These are phyloP conservation scores for Cynodonichthys magdalenae DNA, from an alignment of 2,797 vertebrate species.

Conservation along the genomic window DNA sequence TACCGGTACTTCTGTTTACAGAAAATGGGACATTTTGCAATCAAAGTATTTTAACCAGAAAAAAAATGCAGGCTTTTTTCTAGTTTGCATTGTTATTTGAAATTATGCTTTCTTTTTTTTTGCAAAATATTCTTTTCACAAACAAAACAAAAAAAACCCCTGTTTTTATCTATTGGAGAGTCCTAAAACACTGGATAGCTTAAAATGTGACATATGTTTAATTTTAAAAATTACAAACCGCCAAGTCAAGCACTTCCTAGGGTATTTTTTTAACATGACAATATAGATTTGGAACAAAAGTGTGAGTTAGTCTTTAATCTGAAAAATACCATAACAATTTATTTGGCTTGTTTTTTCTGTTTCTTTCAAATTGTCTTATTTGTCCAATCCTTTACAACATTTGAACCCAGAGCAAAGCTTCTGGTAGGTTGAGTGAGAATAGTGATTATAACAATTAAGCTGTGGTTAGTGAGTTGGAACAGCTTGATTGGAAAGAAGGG, in stretches of 20 bases:
- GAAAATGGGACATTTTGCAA: neutral
- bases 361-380: slow-evolving; percentile 31
- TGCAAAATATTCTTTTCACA: too few species aligned
- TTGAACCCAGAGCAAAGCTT: slow-evolving; percentile 42
- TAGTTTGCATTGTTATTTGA: too few species aligned
- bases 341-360: slow-evolving; percentile 26
- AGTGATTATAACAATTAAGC: slow-evolving; percentile 50
- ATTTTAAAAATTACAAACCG: neutral
- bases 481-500: slow-evolving; percentile 51
- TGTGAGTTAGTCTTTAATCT: neutral
- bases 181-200: too few species aligned
- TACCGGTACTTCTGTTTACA: neutral
- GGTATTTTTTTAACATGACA: neutral
- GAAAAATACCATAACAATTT: slow-evolving; percentile 1
- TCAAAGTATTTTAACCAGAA: too few species aligned
- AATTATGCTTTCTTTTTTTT: too few species aligned
- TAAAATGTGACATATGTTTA: too few species aligned
- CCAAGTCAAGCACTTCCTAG: neutral
- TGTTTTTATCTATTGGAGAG: too few species aligned
- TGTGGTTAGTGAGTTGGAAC: slow-evolving; percentile 60
- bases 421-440: slow-evolving; percentile 41
- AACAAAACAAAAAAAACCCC: too few species aligned
- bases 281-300: neutral
- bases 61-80: too few species aligned
- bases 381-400: slow-evolving; percentile 6